Conservation (phyloP, 2,113 vertebrate species). For the Rhodinocichla rosea region DNA sequence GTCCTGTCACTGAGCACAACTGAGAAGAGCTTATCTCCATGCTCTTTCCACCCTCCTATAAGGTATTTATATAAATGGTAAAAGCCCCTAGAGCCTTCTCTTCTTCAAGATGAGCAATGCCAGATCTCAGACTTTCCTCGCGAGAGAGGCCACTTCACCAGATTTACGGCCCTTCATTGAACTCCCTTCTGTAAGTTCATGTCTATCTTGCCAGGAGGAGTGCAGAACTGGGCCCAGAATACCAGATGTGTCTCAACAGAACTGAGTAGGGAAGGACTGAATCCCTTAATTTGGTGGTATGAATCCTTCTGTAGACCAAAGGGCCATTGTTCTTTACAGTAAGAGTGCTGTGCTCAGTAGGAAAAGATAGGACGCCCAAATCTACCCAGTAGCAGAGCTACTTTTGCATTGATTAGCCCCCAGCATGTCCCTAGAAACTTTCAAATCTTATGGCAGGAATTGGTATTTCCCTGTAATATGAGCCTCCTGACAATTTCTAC, state of each 20-base stretch:
- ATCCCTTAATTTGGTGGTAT: background rate
- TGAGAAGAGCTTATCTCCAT: background rate
- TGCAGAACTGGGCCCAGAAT: background rate
- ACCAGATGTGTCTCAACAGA: background rate
- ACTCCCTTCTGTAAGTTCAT: fast-evolving
- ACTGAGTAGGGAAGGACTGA: background rate
- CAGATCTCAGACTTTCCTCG: background rate
- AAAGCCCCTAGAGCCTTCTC: background rate
- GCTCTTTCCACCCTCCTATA: background rate
- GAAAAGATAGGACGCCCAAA: background rate
- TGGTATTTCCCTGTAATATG: background rate
- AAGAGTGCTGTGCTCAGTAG: background rate
- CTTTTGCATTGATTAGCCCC: background rate
- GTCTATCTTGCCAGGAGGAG: background rate
- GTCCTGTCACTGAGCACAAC: background rate
- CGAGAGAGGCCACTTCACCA: background rate
- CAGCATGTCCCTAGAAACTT: background rate
- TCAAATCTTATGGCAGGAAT: background rate
- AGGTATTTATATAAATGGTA: background rate
- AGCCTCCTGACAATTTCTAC: background rate
- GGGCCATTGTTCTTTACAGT: background rate
- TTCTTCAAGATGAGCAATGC: background rate
- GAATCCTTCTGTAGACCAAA: background rate
- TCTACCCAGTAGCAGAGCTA: background rate
- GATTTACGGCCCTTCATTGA: fast-evolving